These are phyloP conservation scores for Sinodicranocentrus sp. DNA, from an alignment of 2,888 invertebrate species.

Conservation along the genomic window DNA sequence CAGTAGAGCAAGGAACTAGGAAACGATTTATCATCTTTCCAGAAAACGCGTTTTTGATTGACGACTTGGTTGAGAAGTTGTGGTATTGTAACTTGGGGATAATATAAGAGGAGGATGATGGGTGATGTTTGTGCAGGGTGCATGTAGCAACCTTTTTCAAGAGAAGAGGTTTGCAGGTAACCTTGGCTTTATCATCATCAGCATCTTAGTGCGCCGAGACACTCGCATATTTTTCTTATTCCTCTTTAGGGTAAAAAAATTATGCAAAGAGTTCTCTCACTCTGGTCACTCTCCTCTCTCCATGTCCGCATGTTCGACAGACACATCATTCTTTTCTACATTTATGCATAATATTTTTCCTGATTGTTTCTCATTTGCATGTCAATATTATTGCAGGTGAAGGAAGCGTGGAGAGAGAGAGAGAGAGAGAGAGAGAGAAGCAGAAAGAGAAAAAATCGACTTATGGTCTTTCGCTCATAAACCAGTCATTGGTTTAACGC, in stretches of 20 bases:
- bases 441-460: slow-evolving; percentile 16
- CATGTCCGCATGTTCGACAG: slow-evolving; percentile 3
- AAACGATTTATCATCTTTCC: slow-evolving; percentile 37
- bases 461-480: slow-evolving; percentile 33
- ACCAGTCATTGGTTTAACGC: slow-evolving; percentile 14
- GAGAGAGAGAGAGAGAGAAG: no score
- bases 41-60: slow-evolving; percentile 20
- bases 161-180: slow-evolving; percentile 58
- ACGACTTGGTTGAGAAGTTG: slow-evolving; percentile 13
- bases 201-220: slow-evolving; percentile 27
- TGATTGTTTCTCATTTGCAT: slow-evolving; percentile 34
- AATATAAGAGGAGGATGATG: no score
- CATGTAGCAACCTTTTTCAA: slow-evolving; percentile 8
- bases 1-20: slow-evolving; percentile 2
- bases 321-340: neutral
- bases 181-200: slow-evolving; percentile 57
- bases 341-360: slow-evolving; percentile 20
- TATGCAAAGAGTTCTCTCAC: neutral
- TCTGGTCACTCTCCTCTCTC: no score
- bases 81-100: no score
- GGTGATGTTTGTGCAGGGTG: no score
- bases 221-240: slow-evolving; percentile 12
- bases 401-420: no score
- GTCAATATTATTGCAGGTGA: slow-evolving; percentile 16
- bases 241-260: slow-evolving; percentile 48